Percentiles rank a stretch among this genome's conserved stretches.
These are phyloP conservation scores for Drosophila aff. DNA, from an alignment of 1,140 invertebrate species.

Conservation along the genomic window DNA sequence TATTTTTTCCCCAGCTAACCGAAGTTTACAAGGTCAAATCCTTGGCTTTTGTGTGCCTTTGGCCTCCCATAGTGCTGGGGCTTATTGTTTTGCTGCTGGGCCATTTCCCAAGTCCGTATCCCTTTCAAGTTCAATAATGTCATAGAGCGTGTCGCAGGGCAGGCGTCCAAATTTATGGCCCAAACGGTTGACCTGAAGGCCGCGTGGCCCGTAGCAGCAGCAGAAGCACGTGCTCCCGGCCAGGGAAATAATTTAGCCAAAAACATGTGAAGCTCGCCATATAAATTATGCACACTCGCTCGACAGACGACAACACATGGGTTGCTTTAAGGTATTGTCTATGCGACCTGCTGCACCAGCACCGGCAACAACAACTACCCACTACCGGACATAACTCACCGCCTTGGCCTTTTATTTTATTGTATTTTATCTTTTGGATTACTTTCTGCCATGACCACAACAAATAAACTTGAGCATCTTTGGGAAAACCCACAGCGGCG, in stretches of 20 bases:
- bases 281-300: slow-evolving; percentile 76
- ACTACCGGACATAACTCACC: slow-evolving; percentile 71
- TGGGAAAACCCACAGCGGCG: slow-evolving; percentile 48
- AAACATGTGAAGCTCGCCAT: slow-evolving; percentile 78
- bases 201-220: slow-evolving; percentile 42
- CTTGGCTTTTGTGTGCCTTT: slow-evolving; percentile 60
- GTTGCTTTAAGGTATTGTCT: slow-evolving; percentile 76
- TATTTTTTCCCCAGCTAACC: neutral
- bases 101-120: slow-evolving; percentile 38
- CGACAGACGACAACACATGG: slow-evolving; percentile 49
- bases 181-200: slow-evolving; percentile 76
- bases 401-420: slow-evolving; percentile 82
- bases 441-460: slow-evolving; percentile 83
- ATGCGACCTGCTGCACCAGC: slow-evolving; percentile 62
- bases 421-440: slow-evolving; percentile 84
- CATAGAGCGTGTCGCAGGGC: slow-evolving; percentile 80
- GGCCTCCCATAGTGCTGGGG: slow-evolving; percentile 15
- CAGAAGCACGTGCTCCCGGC: slow-evolving; percentile 63
- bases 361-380: slow-evolving; percentile 23
- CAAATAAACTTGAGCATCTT: slow-evolving; percentile 82
- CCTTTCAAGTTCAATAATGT: slow-evolving; percentile 82
- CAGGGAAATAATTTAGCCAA: slow-evolving; percentile 80
- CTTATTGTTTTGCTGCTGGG: slow-evolving; percentile 53
- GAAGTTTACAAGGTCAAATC: slow-evolving; percentile 63
- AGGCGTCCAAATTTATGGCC: slow-evolving; percentile 77